Evolutionary conservation across 2,113 vertebrate species (phyloP).

Genomic region (Vidua macroura): DNA sequence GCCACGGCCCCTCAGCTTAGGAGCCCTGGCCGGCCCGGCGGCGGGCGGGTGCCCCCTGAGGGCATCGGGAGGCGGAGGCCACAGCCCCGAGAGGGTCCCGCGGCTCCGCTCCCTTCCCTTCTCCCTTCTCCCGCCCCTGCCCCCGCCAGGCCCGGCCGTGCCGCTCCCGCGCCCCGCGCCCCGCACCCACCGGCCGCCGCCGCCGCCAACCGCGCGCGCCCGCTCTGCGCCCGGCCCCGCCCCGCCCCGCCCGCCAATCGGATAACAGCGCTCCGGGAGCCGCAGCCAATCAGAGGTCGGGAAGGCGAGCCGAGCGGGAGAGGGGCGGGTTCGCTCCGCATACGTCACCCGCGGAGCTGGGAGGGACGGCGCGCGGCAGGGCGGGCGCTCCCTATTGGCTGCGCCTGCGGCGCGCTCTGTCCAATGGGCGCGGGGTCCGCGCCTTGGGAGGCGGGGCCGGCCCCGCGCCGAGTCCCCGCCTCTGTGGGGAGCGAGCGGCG

Average conservation of each 20-base stretch:
- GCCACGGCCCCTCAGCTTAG: not conserved
- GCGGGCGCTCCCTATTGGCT: not conserved
- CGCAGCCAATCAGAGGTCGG: not conserved
- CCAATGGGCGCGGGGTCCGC: not conserved
- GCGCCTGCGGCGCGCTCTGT: rapidly evolving
- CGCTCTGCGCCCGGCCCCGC: not conserved
- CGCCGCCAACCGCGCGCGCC: not conserved
- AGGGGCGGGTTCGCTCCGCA: rapidly evolving
- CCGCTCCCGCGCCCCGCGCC: too few relatives aligned
- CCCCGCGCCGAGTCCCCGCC: rapidly evolving
- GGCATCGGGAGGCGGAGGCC: not conserved
- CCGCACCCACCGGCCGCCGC: not conserved
- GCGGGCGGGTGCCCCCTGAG: rapidly evolving
- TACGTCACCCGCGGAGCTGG: not conserved
- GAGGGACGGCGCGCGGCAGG: too few relatives aligned
- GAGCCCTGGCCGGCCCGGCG: rapidly evolving
- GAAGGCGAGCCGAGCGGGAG: rapidly evolving
- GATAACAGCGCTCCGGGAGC: too few relatives aligned
- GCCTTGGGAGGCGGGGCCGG: not conserved
- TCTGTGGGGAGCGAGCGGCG: rapidly evolving
- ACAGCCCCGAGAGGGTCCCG: not conserved
- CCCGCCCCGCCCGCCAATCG: not conserved
- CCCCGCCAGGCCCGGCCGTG: not conserved
- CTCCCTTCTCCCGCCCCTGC: not conserved
- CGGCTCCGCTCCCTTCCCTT: not conserved